Base-by-base conservation (phyloP, 2,797 vertebrate species). In the Gadopsis marmoratus region DNA sequence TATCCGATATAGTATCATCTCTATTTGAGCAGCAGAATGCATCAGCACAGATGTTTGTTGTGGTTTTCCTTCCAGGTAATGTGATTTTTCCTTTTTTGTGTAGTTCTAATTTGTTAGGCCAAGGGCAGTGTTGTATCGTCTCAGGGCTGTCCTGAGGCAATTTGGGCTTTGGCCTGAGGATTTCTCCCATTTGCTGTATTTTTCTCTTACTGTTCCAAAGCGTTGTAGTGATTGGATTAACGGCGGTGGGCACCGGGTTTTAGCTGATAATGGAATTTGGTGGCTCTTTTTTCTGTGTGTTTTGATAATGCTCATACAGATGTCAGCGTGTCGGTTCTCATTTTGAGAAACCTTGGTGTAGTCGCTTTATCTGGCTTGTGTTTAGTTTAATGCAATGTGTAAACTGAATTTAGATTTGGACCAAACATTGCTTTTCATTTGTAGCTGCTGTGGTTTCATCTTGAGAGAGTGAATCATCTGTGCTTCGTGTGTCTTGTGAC, bases 61-160 rank as follows among this genome's bases (percentile, higher is more conserved):
- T 56, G 61, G 13, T 83, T 77, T 87, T 71, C 71, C 60, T 86
- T 78, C 55, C 59, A 78, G 70, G 78, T 83, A 35, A 74, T 66
- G 33, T 26, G 59, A 74, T 76, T 65, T 73, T 74, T 7, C 12
- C 53, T 79, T 76, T 78, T 65, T 78, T 70, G 51, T 74, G 74
- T 75, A 68, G 65, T 48, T 86, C 19, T 82, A 86, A 90, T 89
- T 88, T 88, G 86, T 88, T 51, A 64, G 79, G 86, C 87, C 68
- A 23, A 76, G 70, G 83, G 86, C 86, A 63, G 59, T 66, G 53
- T 77, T 87, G 85, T 88, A 78, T 76, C 59, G 21, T 87, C 79
- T 83, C 69, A 89, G 79, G 82, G 83, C 70, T 88, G 74, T 84
- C 89, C 89, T 86, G 65, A 70, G 88, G 86, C 87, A 35, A 47